phyloP scores from a whole-genome alignment of 2,113 vertebrate species.

The Rhinolophus ferrumequinum region DNA sequence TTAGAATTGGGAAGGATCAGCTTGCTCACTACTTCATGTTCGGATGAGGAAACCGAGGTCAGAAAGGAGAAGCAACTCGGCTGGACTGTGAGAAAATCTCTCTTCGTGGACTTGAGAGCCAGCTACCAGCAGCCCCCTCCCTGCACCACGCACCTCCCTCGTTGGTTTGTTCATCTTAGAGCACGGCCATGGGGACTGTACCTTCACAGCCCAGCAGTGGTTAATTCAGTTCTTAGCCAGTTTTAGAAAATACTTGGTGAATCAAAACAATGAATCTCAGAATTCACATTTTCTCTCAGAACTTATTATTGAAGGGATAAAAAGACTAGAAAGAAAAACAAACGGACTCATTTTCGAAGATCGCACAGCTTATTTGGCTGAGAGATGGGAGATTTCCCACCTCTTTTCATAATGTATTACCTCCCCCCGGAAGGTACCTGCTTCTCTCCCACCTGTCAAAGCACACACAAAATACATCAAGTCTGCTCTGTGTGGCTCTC shows the following conservation, averaged over 20 bases:
- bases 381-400: background rate
- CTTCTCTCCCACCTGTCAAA: background rate
- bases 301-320: background rate
- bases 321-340: background rate
- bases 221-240: background rate
- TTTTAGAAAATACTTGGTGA: background rate
- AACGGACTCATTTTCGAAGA: background rate
- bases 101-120: background rate
- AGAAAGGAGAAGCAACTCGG: background rate
- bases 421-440: background rate
- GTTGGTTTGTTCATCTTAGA: background rate
- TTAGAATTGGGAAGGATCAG: background rate
- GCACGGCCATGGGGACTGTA: rapidly evolving
- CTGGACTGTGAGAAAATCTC: background rate
- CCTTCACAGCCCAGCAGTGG: background rate
- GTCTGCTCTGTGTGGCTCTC: background rate
- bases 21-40: slow-evolving; percentile 21
- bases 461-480: background rate
- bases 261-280: background rate
- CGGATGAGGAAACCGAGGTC: background rate
- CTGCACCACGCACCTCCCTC: background rate
- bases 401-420: background rate
- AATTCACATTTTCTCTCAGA: slow-evolving; percentile 23
- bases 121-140: background rate
- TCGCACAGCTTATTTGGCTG: background rate